Percentiles rank a stretch among this genome's conserved stretches.
phyloP scores from a whole-genome alignment of 2,888 invertebrate genomes.

The Sinohyriopsis cumingii region DNA sequence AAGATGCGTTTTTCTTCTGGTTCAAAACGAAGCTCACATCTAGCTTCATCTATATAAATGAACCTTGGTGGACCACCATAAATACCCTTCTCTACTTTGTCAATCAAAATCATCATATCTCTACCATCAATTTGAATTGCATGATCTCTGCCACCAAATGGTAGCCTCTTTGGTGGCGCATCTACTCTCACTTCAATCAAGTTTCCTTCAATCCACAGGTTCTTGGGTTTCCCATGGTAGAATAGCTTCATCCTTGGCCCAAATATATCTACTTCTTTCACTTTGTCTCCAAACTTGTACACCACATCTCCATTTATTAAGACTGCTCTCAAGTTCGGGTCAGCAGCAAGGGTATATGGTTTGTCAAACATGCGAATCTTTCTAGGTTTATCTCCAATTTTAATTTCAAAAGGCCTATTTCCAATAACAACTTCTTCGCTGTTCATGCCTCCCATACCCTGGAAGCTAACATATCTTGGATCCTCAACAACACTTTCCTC shows the following conservation, averaged over 20 bases:
- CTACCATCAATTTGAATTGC: constrained; percentile 88
- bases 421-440: constrained; percentile 65
- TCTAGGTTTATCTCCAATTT: constrained; percentile 49
- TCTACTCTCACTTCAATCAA: constrained; percentile 66
- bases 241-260: constrained; percentile 49
- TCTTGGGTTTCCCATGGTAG: constrained; percentile 61
- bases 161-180: constrained; percentile 75
- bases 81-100: constrained; percentile 79
- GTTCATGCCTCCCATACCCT: constrained; percentile 49
- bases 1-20: constrained; percentile 95
- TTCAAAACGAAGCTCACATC: constrained; percentile 82
- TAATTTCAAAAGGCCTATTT: constrained; percentile 59
- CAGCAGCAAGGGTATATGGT: constrained; percentile 48
- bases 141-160: constrained; percentile 85
- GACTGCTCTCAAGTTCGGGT: constrained; percentile 55
- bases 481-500: constrained; percentile 31
- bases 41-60: constrained; percentile 84
- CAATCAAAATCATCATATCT: constrained; percentile 86
- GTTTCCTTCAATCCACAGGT: constrained; percentile 67
- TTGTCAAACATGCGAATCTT: constrained; percentile 34
- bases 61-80: constrained; percentile 88
- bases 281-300: constrained; percentile 64
- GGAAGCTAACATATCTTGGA: constrained; percentile 52
- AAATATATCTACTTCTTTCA: constrained; percentile 52
- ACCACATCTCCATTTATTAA: constrained; percentile 56